Base-by-base conservation (phyloP, 2,888 invertebrate species). In the Siphlonurus alternatus region DNA sequence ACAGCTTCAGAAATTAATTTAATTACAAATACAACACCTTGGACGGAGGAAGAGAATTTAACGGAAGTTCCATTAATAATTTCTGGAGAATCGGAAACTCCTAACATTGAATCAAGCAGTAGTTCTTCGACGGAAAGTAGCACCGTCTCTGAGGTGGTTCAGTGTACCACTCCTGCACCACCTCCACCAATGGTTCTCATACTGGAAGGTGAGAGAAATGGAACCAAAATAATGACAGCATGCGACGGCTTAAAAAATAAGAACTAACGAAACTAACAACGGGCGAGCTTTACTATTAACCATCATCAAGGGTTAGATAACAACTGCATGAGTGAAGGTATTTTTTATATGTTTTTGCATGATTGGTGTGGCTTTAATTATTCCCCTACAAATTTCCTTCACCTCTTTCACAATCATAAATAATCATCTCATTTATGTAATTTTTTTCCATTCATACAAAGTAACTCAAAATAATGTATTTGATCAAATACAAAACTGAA, bases 171-270 rank as follows among this genome's bases (percentile, higher is more conserved):
- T 70, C 79, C 80, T 74, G 77, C 82, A 69, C 79, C 83, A 74
- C 79, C 83, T 74, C 80, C 85, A 76, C 84, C 83, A 73, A 79
- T 87, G 75, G 88, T 90, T 78, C 83, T 90, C 73, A 87, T 90
- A 74, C 80, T 90, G 74, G 89, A 90, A 90, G 90, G 90, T 90
- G 85, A 81, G 77, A 63, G 56, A 54, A 56, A 59, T 56, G 56
- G 38, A 63, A 53, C 59, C 56, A 18, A 63, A 54, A 63, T 24
- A 63, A 56, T 20, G 23, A 24, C n/a, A 19, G 61, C 7, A 5
- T 15, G 5, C 25, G 20, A 22, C 3, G 18, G 25, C 19, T 38
- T 25, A 38, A 19, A 56, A 25, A 20, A 25, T 18, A 19, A 25
- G 22, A n/a, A 25, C 24, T 61, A 61, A 61, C 25, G 38, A 38